Evolutionary conservation across 1,140 invertebrate genomes (phyloP), one percentile per base, ranked within the genome.

Genomic region (Drosophila cardini): DNA sequence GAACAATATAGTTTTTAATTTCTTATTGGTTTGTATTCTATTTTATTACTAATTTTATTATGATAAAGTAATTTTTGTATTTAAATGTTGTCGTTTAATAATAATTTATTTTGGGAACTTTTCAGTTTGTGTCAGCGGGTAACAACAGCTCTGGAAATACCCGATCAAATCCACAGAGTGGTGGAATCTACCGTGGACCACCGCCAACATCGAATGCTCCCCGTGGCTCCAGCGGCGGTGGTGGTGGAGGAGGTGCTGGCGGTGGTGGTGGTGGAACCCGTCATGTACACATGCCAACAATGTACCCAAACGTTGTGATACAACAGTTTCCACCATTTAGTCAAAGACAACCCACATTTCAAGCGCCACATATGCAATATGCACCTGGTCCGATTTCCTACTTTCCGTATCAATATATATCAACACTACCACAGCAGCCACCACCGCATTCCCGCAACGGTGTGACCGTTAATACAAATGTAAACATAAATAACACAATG

Each of bases 391-490:
- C 63, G 3, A 76, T 89, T 53, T 42, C 61, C 21, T 90, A 78
- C 46, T 90, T 90, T 56, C 78, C 71, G 32, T 90, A 90, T 61
- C 78, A 73, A 68, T 91, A 91, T 74, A 30, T 87, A 36, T 62
- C 61, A 48, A 58, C 67, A 46, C 70, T 80, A 4, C 87, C 63
- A 32, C 87, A 91, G 16, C 86, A 84, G 40, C 69, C 75, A 7
- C 69, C 75, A 7, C 67, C 73, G 13, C 89, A 91, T 60, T 75
- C 83, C 9, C 79, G 82, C 30, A 69, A 65, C 10, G 75, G 78
- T 3, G 90, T 90, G 0, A 57, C 77, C 10, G 82, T 90, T 2
- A 91, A 76, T 38, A 58, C 85, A n/a, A 80, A 64, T 9, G 78
- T 87, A 1, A 85, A 80, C 69, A 80, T 90, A 50, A 76, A 55